These are phyloP conservation scores for Cariama cristata DNA, from an alignment of 2,113 vertebrate genomes.

Conservation along the genomic window DNA sequence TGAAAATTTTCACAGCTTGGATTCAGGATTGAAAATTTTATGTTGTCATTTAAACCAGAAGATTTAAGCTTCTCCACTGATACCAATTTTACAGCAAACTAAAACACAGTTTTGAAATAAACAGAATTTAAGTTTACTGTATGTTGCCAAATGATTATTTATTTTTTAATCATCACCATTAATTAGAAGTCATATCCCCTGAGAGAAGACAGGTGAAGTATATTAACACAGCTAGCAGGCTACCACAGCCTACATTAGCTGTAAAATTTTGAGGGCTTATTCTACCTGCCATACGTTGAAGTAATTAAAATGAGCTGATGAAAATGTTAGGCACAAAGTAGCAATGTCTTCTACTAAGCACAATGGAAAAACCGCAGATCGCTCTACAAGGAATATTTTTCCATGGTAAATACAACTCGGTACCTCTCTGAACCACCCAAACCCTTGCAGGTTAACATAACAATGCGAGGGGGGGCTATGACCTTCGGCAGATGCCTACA, in stretches of 20 bases:
- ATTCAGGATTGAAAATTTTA: neutral
- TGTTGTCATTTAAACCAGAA: neutral
- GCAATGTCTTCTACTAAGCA: neutral
- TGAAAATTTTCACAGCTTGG: neutral
- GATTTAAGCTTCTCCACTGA: neutral
- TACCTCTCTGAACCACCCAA: neutral
- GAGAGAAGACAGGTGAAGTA: neutral
- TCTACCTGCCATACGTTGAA: fast-evolving
- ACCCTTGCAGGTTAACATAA: neutral
- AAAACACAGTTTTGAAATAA: neutral
- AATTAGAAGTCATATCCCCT: neutral
- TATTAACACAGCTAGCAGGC: neutral
- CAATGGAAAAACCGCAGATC: neutral
- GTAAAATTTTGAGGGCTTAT: neutral
- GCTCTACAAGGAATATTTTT: neutral
- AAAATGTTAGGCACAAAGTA: neutral
- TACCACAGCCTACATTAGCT: neutral
- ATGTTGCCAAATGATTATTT: neutral
- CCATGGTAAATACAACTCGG: neutral
- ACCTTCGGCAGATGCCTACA: neutral
- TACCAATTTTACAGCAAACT: neutral
- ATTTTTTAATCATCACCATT: neutral
- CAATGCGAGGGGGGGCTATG: fast-evolving
- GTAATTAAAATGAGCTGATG: neutral
- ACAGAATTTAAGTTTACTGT: neutral